Evolutionary conservation across 2,888 invertebrate species (phyloP).

Genomic region (Tinea semifulvella): DNA sequence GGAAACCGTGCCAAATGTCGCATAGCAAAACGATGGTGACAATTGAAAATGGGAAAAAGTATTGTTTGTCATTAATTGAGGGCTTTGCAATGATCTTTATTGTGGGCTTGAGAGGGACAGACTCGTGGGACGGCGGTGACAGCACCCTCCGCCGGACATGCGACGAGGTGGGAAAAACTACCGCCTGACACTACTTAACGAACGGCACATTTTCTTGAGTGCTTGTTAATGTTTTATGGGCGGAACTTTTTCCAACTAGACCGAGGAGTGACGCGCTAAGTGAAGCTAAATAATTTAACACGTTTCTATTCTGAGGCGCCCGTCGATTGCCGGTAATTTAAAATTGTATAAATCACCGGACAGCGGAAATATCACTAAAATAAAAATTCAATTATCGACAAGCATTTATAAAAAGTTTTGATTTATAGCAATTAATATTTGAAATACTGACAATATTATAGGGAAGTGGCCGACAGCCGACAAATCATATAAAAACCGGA

Average conservation of each 20-base stretch:
- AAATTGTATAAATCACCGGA: background rate
- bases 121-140: constrained; percentile 62
- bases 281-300: constrained; percentile 63
- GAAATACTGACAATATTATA: constrained; percentile 65
- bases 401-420: constrained; percentile 34
- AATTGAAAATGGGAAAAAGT: constrained; percentile 50
- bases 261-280: constrained; percentile 62
- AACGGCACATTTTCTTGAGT: constrained; percentile 63
- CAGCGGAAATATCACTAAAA: constrained; percentile 35
- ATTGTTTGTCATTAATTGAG: constrained; percentile 62
- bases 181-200: constrained; percentile 63
- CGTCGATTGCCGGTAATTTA: constrained; percentile 27
- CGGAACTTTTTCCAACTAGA: constrained; percentile 62
- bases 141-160: constrained; percentile 52
- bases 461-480: constrained; percentile 62
- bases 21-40: constrained; percentile 50
- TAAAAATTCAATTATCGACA: constrained; percentile 50
- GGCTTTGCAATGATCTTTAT: constrained; percentile 58
- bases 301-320: constrained; percentile 42
- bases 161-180: constrained; percentile 63
- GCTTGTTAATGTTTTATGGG: constrained; percentile 67
- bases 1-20: constrained; percentile 60
- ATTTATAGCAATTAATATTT: constrained; percentile 67
- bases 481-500: constrained; percentile 64
- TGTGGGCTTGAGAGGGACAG: constrained; percentile 35